Conservation (phyloP, 1,140 invertebrate species). For the Papilio machaon region DNA sequence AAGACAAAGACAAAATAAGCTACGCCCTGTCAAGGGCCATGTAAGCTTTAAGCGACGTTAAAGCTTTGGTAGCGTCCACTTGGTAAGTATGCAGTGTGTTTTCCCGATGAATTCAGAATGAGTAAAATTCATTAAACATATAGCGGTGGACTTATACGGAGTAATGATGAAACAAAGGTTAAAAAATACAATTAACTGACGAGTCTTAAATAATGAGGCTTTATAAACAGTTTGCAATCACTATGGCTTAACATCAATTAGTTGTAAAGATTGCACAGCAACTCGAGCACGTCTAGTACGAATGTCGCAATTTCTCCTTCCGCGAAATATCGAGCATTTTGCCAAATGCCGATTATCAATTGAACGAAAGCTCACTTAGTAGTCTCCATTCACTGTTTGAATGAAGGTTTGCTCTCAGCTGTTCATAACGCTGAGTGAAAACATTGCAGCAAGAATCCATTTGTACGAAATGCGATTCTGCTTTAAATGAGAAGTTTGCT, state of each 20-base stretch:
- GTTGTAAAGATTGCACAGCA: background rate
- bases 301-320: slow-evolving; percentile 1
- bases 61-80: too few species aligned
- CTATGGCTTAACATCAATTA: background rate
- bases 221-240: too few species aligned
- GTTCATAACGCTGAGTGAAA: background rate
- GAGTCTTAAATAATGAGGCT: too few species aligned
- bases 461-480: background rate
- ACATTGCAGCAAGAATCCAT: background rate
- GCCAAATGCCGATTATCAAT: background rate
- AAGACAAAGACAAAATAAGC: too few species aligned
- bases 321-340: background rate
- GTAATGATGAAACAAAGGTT: too few species aligned
- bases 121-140: too few species aligned
- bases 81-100: too few species aligned
- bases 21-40: too few species aligned
- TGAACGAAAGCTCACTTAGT: background rate
- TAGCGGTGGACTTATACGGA: too few species aligned
- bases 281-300: background rate
- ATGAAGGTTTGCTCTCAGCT: background rate
- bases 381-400: slow-evolving; percentile 4
- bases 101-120: too few species aligned
- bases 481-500: slow-evolving; percentile 4
- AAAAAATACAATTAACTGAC: too few species aligned
- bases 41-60: too few species aligned